Evolutionary conservation across 2,888 invertebrate species (phyloP), one percentile per base, ranked within the genome.

Genomic region (Drosophila fulvimacula): DNA sequence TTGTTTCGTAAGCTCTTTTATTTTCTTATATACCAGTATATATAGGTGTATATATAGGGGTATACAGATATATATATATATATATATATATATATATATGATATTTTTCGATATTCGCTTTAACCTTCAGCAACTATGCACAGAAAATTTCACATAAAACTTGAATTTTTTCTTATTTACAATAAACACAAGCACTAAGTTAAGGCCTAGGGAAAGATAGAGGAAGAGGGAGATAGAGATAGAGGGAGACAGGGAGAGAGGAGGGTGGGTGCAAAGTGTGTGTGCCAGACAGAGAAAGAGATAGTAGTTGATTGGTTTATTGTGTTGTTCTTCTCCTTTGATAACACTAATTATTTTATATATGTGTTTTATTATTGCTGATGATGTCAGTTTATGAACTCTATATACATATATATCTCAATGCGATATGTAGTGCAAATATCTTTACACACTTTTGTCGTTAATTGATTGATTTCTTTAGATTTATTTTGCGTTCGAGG

Each of bases 1-100:
- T 74, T 60, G 74, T 84, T 82, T 81, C 79, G 78, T 80, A 79
- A 80, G 82, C 69, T 64, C 42, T 51, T 27, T 13, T n/a, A 41
- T 6, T 32, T 38, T 6, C 53, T 2, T 15, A 55, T 55, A 55
- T 32, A 42, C 30, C 19, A 32, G 24, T 36, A 36, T 36, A 19
- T 34, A 41, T 63, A 17, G 30, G 4, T 49, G 21, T 48, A 19
- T 41, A 42, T 49, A 49, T 32, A 49, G 46, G 7, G 30, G 49
- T 24, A 24, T 51, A 19, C 36, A 48, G 36, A n/a, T 41, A 42
- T 62, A 59, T 60, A 53, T 64, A 59, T 60, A 53, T 64, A 53
- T 64, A n/a, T n/a, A n/a, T n/a, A n/a, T 41, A 42, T 62, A 59
- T 60, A 53, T 64, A 59, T 60, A 53, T 64, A 53, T 64, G 69